These are phyloP conservation scores for Spodoptera picta DNA, from an alignment of 2,888 invertebrate species.

Conservation along the genomic window DNA sequence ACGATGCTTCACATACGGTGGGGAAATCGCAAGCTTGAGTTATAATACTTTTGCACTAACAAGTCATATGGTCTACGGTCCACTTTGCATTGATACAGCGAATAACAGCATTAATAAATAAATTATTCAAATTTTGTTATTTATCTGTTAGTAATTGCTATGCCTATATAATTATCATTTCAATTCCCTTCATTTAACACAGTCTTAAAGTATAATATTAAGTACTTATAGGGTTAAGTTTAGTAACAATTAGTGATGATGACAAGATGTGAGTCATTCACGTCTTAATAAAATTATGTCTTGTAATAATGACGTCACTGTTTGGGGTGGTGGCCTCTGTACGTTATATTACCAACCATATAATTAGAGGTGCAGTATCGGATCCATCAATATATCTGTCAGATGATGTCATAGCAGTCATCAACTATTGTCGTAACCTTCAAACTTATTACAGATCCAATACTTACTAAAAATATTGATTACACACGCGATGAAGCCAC, in stretches of 20 bases:
- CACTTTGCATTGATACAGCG: constrained; percentile 11
- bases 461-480: constrained; percentile 46
- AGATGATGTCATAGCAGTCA: constrained; percentile 72
- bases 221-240: too few relatives aligned
- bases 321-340: constrained; percentile 51
- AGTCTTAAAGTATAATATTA: too few relatives aligned
- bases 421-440: constrained; percentile 53
- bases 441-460: constrained; percentile 46
- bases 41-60: constrained; percentile 43
- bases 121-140: not conserved
- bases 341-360: constrained; percentile 62
- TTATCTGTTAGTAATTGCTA: not conserved
- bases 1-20: constrained; percentile 53
- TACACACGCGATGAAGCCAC: constrained; percentile 25
- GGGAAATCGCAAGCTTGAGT: constrained; percentile 47
- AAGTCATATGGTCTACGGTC: constrained; percentile 50
- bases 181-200: too few relatives aligned
- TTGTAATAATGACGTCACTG: constrained; percentile 63
- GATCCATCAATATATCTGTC: constrained; percentile 68
- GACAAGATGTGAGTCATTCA: constrained; percentile 22
- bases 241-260: too few relatives aligned
- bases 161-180: too few relatives aligned
- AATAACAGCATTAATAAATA: constrained; percentile 1
- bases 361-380: constrained; percentile 65
- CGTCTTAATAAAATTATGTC: constrained; percentile 41